Base-by-base conservation (phyloP, 2,888 invertebrate genomes). In the Aphodius granarius region DNA sequence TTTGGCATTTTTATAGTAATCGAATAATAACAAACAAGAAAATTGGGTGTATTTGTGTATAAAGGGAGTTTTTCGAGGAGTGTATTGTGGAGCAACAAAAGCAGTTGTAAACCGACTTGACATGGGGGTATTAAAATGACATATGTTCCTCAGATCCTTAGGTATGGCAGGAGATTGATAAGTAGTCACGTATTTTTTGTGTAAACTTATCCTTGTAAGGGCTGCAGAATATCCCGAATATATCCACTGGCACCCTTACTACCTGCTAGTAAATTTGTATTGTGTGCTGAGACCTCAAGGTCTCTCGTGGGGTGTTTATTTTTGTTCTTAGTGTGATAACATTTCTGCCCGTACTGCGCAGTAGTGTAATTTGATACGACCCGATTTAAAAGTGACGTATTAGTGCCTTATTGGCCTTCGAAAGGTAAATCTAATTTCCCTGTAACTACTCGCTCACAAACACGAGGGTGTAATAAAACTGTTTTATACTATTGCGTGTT, bases 261-360 rank as follows among this genome's bases (percentile, higher is more conserved):
- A 43, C 43, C 43, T 43, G 43, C 43, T 3, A 43, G 43, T 43
- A 3, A 43, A 43, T 43, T 43, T 13, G 43, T 43, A 43, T 43
- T 43, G 43, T 43, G 43, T 43, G 43, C 43, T 43, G 43, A 43
- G 43, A 43, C 43, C 43, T 43, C 43, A n/a, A n/a, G n/a, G 2
- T 0, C 43, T 13, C 43, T 13, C 43, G 6, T 1, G 13, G 43
- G 43, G 43, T 43, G 43, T 43, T 43, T 43, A 43, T 43, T 43
- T 43, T 43, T 43, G 43, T 6, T 43, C 43, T 43, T 43, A 43
- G 13, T 6, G 23, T 23, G 43, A 43, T 23, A 23, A 6, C 21
- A 66, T 66, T 68, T 68, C 22, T 2, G 68, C n/a, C 21, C 68
- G n/a, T 22, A 22, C 68, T 68, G 68, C 68, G 68, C 68, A 68